phyloP scores from a whole-genome alignment of 2,113 vertebrate species.

The Danio rerio region GRCz12tu NC_133176.1:42229001-42229500 shows the following conservation, averaged over 20 bases:
- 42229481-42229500: not conserved
- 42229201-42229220: conserved; percentile 34
- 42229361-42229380: conserved; percentile 36
- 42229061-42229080: not conserved
- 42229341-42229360: conserved; percentile 39
- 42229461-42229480: not conserved
- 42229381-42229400: conserved; percentile 22
- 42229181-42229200: conserved; percentile 27
- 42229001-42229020: not conserved
- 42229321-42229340: conserved; percentile 53
- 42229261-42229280: conserved; percentile 40
- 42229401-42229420: not conserved
- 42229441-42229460: not conserved
- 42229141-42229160: not conserved
- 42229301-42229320: conserved; percentile 39
- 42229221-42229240: conserved; percentile 46
- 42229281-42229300: conserved; percentile 53
- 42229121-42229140: conserved; percentile 42
- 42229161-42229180: not conserved
- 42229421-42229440: conserved; percentile 1
- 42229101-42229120: not conserved
- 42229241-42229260: conserved; percentile 41
- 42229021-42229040: not conserved
- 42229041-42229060: not conserved
- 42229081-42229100: not conserved